Percentiles rank a stretch among this genome's conserved stretches.
phyloP scores from a whole-genome alignment of 2,113 vertebrate genomes.

The Bagarius yarrelli region DNA sequence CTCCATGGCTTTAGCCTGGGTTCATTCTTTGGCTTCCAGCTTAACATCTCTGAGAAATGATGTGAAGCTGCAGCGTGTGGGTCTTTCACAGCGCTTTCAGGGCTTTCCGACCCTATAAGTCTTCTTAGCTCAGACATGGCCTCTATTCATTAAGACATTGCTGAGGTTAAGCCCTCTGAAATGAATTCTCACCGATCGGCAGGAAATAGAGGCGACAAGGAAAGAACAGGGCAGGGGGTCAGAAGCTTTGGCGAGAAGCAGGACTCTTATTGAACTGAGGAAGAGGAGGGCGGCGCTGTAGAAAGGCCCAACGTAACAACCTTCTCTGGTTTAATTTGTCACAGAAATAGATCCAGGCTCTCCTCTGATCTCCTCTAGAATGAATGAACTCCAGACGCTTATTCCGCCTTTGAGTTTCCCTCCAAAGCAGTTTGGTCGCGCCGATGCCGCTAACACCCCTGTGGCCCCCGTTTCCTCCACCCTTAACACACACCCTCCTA shows the following conservation, averaged over 20 bases:
- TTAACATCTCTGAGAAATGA: conserved; percentile 32
- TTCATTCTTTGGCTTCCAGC: conserved; percentile 16
- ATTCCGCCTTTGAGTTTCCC: neutral
- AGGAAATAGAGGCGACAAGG: conserved; percentile 35
- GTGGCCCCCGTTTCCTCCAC: neutral
- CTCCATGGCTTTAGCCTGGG: conserved; percentile 15
- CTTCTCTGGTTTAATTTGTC: conserved; percentile 44
- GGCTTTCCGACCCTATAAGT: conserved; percentile 40
- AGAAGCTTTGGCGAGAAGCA: neutral
- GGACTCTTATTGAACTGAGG: conserved; percentile 44
- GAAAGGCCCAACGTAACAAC: conserved; percentile 36
- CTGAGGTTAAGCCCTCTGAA: conserved; percentile 53
- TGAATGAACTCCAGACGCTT: conserved; percentile 1
- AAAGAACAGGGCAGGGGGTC: conserved; percentile 26
- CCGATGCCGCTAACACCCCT: neutral
- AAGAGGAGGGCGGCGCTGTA: conserved; percentile 5
- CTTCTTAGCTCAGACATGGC: conserved; percentile 35
- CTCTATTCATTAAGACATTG: conserved; percentile 55
- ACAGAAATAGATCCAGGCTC: conserved; percentile 40
- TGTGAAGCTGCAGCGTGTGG: conserved; percentile 21
- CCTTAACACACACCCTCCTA: neutral
- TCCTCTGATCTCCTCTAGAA: conserved; percentile 31
- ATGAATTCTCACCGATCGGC: conserved; percentile 48
- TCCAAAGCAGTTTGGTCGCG: neutral
- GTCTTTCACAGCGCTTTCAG: neutral